Conservation (phyloP, 2,888 invertebrate species). For the Teleogryllus oceanicus region DNA sequence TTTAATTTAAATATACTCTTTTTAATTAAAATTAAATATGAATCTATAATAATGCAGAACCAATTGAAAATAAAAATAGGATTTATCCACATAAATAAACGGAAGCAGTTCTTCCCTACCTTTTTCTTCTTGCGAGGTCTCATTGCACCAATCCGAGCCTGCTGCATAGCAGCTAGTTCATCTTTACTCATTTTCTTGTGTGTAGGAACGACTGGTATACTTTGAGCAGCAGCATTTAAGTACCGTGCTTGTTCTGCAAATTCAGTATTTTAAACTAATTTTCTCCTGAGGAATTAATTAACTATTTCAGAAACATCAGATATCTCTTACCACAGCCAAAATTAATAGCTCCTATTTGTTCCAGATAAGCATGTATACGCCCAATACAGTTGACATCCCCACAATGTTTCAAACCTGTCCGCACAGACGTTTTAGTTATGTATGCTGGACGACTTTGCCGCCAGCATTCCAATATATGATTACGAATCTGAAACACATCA, state of each 20-base stretch:
- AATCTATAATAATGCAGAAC: no score
- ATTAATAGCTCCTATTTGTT: constrained; percentile 62
- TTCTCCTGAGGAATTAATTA: not conserved
- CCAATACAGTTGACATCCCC: constrained; percentile 62
- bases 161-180: not conserved
- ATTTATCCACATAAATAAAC: no score
- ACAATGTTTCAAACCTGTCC: constrained; percentile 57
- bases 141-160: constrained; percentile 46
- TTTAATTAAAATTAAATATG: no score
- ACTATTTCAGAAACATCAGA: constrained; percentile 12
- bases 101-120: not conserved
- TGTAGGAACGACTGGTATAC: not conserved
- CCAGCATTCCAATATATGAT: constrained; percentile 58
- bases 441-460: constrained; percentile 53
- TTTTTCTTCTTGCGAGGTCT: constrained; percentile 53
- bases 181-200: not conserved
- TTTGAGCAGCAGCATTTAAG: not conserved
- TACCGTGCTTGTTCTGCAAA: constrained; percentile 36
- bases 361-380: constrained; percentile 57
- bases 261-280: not conserved
- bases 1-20: no score
- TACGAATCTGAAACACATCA: constrained; percentile 50
- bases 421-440: constrained; percentile 57
- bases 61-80: no score
- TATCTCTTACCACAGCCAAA: constrained; percentile 56